Percentiles rank a stretch among this genome's conserved stretches.
Conservation (phyloP, 2,797 vertebrate species). For the Sebastes steindachneri region DNA sequence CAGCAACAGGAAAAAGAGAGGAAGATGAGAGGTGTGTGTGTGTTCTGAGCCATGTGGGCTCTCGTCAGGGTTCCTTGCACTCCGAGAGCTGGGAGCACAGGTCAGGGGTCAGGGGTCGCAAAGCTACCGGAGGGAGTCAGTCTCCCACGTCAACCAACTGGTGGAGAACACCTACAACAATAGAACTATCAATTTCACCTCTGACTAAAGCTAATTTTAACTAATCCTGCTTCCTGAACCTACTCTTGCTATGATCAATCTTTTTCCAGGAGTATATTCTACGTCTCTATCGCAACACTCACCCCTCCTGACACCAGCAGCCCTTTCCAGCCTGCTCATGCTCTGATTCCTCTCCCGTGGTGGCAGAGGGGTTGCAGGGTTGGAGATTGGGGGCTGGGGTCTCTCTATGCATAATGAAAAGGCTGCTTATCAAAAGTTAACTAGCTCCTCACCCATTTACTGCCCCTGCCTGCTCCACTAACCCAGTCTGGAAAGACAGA, state of each 20-base stretch:
- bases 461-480: constrained; percentile 55
- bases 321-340: neutral
- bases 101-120: constrained; percentile 58
- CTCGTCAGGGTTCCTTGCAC: constrained; percentile 33
- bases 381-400: constrained; percentile 26
- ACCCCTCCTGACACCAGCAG: constrained; percentile 1
- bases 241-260: neutral
- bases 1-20: neutral
- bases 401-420: constrained; percentile 71
- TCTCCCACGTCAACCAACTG: constrained; percentile 55
- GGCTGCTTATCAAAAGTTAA: constrained; percentile 79
- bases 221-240: neutral
- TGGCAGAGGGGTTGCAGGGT: neutral
- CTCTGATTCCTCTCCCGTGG: constrained; percentile 34
- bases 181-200: constrained; percentile 23
- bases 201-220: neutral
- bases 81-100: constrained; percentile 37
- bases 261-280: neutral
- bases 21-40: constrained; percentile 8
- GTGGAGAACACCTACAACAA: constrained; percentile 35
- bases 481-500: constrained; percentile 45
- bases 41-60: constrained; percentile 19
- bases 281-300: neutral
- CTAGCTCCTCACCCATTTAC: constrained; percentile 53
- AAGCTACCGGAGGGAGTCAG: constrained; percentile 37